Evolutionary conservation across 2,888 invertebrate genomes (phyloP), one percentile per base, ranked within the genome.

Genomic region (Crepidodera aurea): DNA sequence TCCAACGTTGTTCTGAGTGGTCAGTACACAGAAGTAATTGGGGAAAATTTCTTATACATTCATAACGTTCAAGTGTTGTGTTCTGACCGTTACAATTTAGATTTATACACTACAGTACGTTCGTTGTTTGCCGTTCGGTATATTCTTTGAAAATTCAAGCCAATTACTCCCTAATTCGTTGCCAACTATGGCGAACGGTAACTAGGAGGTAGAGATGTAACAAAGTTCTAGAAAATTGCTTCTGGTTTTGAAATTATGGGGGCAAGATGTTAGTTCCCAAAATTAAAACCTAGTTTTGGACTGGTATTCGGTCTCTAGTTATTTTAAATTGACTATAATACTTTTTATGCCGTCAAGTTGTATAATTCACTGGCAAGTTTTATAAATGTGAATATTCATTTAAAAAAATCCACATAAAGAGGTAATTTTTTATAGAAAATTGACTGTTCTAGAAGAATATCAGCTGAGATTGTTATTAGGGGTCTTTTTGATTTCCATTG

Each of bases 91-190:
- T 56, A 37, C 56, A 44, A 51, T 44, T 62, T 42, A 46, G 48
- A 44, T 62, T 57, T 56, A 51, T 62, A 34, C 34, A 51, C 51
- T 34, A 37, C 16, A 51, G 13, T 12, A 59, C 34, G 16, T 50
- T 51, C 22, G 48, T 22, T 48, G 25, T 48, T 39, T 39, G 25
- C 10, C 13, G 22, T 46, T 60, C 50, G 56, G 34, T 27, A 55
- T 44, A 55, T 53, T 60, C 60, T 57, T 65, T 65, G 60, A 44
- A 60, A 62, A 25, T 56, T 39, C 40, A 56, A 54, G 50, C 57
- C 65, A 65, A 60, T 65, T 65, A 62, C 50, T 62, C 51, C 46
- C 55, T 56, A 65, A 62, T 61, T 62, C 59, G 44, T 60, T 48
- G 42, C 56, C 65, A 53, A 62, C 59, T 60, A 56, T 54, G 51